Base-by-base conservation (phyloP, 1,140 invertebrate species). In the Kradibia gibbosae region DNA sequence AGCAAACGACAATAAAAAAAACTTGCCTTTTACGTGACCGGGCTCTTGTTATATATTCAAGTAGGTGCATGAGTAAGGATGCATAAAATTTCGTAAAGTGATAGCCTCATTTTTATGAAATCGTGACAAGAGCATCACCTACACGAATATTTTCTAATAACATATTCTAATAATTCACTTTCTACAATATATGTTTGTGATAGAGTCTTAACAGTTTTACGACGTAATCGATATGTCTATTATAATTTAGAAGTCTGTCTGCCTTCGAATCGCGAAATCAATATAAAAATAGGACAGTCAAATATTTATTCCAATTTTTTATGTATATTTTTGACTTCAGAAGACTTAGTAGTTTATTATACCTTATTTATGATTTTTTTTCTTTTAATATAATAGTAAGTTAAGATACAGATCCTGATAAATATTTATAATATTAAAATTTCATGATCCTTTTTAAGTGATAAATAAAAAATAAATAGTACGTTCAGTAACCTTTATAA, bases 191-290 rank as follows among this genome's bases (percentile, higher is more conserved):
- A 15, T 36, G 31, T 34, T 13, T 31, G 31, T 13, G 20, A 70
- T 57, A 28, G 39, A 60, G 53, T 57, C 36, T 60, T 42, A 75
- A 39, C 34, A n/a, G n/a, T 75, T 48, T 34, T 28, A 31, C 42
- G 39, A 48, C 48, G n/a, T 4, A 77, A 77, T 77, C 75, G 57
- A 77, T 77, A 77, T 34, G 39, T 50, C 39, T 48, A 34, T 22
- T 34, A 17, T 77, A 45, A 48, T 77, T 77, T 65, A 77, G 57
- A 77, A 62, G 31, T 42, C 50, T 5, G 39, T 77, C 57, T 36
- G 13, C 39, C 48, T 48, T 1, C 20, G 15, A 48, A 77, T 77
- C 28, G 39, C n/a, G 17, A 10, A 50, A 77, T 77, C 75, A 60
- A 77, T 77, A 31, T 25, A n/a, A 48, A 77, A 65, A 65, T 77